These are phyloP conservation scores for Drosophila pseudoananassae DNA, from an alignment of 1,140 invertebrate genomes.

Conservation along the genomic window DNA sequence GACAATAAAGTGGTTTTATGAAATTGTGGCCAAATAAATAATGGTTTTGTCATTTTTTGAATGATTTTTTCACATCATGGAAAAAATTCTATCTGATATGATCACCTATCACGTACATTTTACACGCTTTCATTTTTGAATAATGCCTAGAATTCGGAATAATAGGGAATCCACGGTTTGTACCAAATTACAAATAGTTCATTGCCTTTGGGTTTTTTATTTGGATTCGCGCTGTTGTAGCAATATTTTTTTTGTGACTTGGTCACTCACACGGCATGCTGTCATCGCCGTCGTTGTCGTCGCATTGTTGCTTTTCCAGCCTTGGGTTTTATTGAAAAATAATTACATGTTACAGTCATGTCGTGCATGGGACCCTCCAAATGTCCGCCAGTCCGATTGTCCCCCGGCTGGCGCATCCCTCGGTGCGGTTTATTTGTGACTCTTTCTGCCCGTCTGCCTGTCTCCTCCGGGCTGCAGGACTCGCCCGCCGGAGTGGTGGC, in stretches of 20 bases:
- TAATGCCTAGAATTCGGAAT: not conserved
- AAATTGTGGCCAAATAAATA: too few relatives aligned
- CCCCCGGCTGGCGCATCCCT: conserved; percentile 43
- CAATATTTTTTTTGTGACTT: conserved; percentile 41
- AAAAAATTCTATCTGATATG: too few relatives aligned
- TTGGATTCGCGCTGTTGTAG: conserved; percentile 8
- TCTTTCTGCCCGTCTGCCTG: conserved; percentile 34
- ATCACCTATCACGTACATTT: not conserved
- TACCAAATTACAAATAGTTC: not conserved
- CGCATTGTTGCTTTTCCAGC: conserved; percentile 60
- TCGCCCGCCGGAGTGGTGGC: conserved; percentile 1
- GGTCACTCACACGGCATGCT: conserved; percentile 76
- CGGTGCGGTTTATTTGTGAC: conserved; percentile 73
- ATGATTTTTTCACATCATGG: too few relatives aligned
- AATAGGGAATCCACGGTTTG: not conserved
- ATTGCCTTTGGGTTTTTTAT: conserved; percentile 14
- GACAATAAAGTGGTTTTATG: too few relatives aligned
- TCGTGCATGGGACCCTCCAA: conserved; percentile 65
- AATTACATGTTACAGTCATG: conserved; percentile 83
- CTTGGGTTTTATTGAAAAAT: conserved; percentile 83
- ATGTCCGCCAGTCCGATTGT: conserved; percentile 18
- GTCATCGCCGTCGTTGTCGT: conserved; percentile 55
- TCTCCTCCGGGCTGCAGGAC: conserved; percentile 26
- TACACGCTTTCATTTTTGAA: not conserved
- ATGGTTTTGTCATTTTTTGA: too few relatives aligned